Evolutionary conservation across 2,113 vertebrate species (phyloP).

Genomic region (Nannobrachium achirus): DNA sequence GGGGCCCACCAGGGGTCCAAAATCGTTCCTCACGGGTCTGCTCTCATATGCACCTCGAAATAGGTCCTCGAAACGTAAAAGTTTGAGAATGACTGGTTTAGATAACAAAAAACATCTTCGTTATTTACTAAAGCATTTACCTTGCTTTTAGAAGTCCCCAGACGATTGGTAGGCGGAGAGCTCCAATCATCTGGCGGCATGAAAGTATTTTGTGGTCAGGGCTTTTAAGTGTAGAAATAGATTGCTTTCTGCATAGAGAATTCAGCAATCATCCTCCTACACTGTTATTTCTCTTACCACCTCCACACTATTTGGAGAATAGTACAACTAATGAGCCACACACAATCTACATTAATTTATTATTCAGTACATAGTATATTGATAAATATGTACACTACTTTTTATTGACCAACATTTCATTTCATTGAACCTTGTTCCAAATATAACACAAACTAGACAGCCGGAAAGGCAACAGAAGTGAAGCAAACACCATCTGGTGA

Average conservation of each 20-base stretch:
- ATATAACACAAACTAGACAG: conserved; percentile 40
- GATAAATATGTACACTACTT: conserved; percentile 54
- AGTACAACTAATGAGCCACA: conserved; percentile 41
- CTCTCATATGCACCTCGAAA: too few relatives aligned
- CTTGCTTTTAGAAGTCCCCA: too few relatives aligned
- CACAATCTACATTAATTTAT: too few relatives aligned
- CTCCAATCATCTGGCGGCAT: too few relatives aligned
- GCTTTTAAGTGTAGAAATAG: conserved; percentile 24
- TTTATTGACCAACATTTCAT: conserved; percentile 68
- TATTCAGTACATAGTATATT: conserved; percentile 21
- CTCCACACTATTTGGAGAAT: not conserved
- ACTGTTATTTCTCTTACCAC: conserved; percentile 5
- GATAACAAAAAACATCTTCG: too few relatives aligned
- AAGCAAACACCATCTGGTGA: conserved; percentile 72
- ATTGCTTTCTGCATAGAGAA: not conserved
- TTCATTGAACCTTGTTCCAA: conserved; percentile 64
- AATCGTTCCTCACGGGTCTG: too few relatives aligned
- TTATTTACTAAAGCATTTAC: too few relatives aligned
- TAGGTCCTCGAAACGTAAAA: too few relatives aligned
- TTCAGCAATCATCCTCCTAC: conserved; percentile 18
- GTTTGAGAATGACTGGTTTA: too few relatives aligned
- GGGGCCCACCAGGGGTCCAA: too few relatives aligned
- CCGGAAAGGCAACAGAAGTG: conserved; percentile 8
- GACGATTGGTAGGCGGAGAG: too few relatives aligned
- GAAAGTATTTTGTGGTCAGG: not conserved